Percentiles rank a stretch among this genome's conserved stretches.
phyloP scores from a whole-genome alignment of 2,888 invertebrate genomes.

The Nemapogon koenigi region DNA sequence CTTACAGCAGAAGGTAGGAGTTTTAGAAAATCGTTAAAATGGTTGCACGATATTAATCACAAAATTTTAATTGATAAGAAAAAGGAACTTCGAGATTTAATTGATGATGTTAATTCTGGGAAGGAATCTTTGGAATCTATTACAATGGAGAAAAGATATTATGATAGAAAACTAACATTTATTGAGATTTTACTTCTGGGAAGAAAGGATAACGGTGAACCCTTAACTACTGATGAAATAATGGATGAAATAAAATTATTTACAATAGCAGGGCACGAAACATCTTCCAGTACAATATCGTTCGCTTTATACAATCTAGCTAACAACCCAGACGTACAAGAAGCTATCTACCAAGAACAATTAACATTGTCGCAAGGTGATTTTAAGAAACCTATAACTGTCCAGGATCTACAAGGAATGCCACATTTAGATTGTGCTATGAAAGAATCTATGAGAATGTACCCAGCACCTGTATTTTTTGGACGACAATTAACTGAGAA shows the following conservation, averaged over 20 bases:
- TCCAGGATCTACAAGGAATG: slow-evolving; percentile 1
- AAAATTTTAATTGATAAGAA: neutral
- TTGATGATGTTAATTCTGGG: neutral
- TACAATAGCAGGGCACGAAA: slow-evolving; percentile 1
- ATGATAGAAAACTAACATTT: neutral
- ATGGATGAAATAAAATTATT: neutral
- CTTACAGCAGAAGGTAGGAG: neutral
- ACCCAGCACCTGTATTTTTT: slow-evolving; percentile 1
- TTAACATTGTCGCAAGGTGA: neutral
- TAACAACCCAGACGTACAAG: slow-evolving; percentile 1
- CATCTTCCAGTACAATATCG: neutral
- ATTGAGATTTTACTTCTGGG: slow-evolving; percentile 3
- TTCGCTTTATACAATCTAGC: slow-evolving; percentile 2
- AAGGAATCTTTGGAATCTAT: neutral
- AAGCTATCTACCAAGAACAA: neutral
- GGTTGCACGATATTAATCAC: neutral
- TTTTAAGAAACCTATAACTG: neutral
- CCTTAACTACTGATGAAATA: slow-evolving; percentile 1
- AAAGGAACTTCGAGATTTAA: slow-evolving; percentile 1
- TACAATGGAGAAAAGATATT: neutral
- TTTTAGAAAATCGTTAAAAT: neutral
- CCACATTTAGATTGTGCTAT: neutral
- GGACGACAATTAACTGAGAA: neutral
- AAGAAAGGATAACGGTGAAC: neutral
- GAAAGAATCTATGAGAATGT: slow-evolving; percentile 1